Evolutionary conservation across 2,113 vertebrate genomes (phyloP).

Genomic region (Phalacrocorax carbo): DNA sequence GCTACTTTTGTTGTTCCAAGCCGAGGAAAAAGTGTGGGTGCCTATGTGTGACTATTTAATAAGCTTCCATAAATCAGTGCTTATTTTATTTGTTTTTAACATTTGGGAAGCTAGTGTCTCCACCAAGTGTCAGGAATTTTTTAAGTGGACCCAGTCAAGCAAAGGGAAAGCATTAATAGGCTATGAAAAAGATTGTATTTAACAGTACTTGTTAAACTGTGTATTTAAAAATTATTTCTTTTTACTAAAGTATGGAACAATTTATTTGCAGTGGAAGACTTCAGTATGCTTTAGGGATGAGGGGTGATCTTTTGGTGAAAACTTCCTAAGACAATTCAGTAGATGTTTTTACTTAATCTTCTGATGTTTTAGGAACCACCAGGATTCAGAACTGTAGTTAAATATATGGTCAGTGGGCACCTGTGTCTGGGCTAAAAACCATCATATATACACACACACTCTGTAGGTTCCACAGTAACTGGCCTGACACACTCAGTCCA

Average conservation of each 20-base stretch:
- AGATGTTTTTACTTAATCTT: neutral
- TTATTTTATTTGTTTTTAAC: neutral
- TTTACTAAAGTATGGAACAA: neutral
- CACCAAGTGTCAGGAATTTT: neutral
- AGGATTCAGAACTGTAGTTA: neutral
- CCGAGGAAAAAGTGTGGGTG: neutral
- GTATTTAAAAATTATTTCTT: neutral
- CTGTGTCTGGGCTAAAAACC: neutral
- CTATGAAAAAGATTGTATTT: neutral
- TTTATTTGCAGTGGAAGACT: neutral
- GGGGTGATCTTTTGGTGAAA: neutral
- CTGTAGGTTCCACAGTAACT: neutral
- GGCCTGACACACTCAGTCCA: neutral
- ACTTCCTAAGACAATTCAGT: neutral
- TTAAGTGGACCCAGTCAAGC: neutral
- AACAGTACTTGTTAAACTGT: neutral
- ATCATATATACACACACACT: accelerated
- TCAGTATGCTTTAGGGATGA: neutral
- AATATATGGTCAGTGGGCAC: neutral
- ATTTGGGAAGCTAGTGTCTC: neutral
- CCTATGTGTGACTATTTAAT: neutral
- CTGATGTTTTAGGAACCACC: neutral
- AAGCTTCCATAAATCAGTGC: neutral
- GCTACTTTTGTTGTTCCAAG: neutral
- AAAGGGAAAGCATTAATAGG: neutral